These are phyloP conservation scores for Erinaceus europaeus DNA, from an alignment of 2,113 vertebrate genomes.

Conservation along the genomic window DNA sequence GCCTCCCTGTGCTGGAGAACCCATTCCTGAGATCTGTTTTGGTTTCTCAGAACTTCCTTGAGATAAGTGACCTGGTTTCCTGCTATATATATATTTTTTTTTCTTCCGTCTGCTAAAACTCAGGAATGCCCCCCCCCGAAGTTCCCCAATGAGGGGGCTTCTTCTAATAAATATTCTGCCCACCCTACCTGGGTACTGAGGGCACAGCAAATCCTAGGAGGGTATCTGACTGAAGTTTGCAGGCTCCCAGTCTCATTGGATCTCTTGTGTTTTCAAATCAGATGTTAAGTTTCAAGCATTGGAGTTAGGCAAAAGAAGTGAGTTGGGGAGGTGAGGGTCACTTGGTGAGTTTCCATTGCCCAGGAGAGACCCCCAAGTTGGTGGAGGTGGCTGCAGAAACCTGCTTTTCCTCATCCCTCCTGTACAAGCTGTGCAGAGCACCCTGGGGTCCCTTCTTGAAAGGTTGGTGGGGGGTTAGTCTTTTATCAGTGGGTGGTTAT, in stretches of 20 bases:
- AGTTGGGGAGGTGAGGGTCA: too few relatives aligned
- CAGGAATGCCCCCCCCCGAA: conserved; percentile 62
- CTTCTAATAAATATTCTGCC: too few relatives aligned
- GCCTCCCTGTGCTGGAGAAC: conserved; percentile 2
- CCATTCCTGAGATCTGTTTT: conserved; percentile 72
- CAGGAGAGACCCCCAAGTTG: neutral
- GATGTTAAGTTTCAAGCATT: conserved; percentile 68
- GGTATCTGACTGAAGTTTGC: conserved; percentile 66
- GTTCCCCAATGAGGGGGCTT: conserved; percentile 64
- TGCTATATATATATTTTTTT: too few relatives aligned
- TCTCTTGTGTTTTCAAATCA: conserved; percentile 68
- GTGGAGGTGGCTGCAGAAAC: neutral
- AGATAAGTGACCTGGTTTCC: conserved; percentile 69
- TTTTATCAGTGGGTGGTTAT: neutral
- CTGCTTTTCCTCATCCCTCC: neutral
- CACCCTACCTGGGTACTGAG: conserved; percentile 35
- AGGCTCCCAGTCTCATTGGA: conserved; percentile 68
- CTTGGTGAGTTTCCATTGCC: too few relatives aligned
- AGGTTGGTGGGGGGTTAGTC: neutral
- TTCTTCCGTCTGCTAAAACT: conserved; percentile 63
- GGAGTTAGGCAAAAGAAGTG: too few relatives aligned
- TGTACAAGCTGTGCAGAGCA: neutral
- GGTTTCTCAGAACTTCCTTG: conserved; percentile 80
- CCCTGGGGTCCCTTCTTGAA: neutral
- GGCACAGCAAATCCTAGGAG: conserved; percentile 66